These are phyloP conservation scores for Aphelinus atriplicis DNA, from an alignment of 1,140 invertebrate genomes.

Conservation along the genomic window DNA sequence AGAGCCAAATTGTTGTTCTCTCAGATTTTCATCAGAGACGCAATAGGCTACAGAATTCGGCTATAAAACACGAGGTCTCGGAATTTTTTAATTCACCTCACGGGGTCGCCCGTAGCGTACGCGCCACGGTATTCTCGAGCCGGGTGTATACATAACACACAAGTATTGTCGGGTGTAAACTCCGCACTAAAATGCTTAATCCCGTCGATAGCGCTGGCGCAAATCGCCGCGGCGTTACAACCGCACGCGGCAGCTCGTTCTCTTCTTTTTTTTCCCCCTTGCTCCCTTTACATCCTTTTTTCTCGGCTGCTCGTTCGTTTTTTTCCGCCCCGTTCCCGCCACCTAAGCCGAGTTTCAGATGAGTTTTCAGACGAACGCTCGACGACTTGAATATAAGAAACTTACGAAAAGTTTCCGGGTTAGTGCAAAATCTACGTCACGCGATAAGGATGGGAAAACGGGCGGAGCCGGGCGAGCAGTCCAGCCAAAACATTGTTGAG, in stretches of 20 bases:
- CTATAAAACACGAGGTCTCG: too few species aligned
- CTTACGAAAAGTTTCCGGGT: slow-evolving; percentile 55
- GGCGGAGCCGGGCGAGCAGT: neutral
- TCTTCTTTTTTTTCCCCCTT: slow-evolving; percentile 23
- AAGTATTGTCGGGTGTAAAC: slow-evolving; percentile 6
- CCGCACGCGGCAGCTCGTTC: neutral
- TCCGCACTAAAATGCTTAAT: slow-evolving; percentile 43
- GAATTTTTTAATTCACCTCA: too few species aligned
- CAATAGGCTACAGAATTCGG: too few species aligned
- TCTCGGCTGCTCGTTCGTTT: neutral
- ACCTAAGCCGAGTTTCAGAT: slow-evolving; percentile 62
- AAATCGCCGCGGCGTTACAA: slow-evolving; percentile 44
- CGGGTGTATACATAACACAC: neutral
- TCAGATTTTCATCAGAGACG: too few species aligned
- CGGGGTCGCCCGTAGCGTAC: too few species aligned
- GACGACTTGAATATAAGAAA: slow-evolving; percentile 58
- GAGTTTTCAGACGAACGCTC: slow-evolving; percentile 55
- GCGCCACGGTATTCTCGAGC: too few species aligned
- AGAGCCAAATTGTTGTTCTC: too few species aligned
- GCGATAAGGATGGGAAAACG: slow-evolving; percentile 39
- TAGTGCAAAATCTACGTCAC: slow-evolving; percentile 50
- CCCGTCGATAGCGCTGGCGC: slow-evolving; percentile 43
- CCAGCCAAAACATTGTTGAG: too few species aligned
- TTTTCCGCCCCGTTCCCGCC: neutral
- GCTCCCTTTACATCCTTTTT: slow-evolving; percentile 43